phyloP scores from a whole-genome alignment of 1,140 invertebrate genomes.

The Lucilia cuprina region DNA sequence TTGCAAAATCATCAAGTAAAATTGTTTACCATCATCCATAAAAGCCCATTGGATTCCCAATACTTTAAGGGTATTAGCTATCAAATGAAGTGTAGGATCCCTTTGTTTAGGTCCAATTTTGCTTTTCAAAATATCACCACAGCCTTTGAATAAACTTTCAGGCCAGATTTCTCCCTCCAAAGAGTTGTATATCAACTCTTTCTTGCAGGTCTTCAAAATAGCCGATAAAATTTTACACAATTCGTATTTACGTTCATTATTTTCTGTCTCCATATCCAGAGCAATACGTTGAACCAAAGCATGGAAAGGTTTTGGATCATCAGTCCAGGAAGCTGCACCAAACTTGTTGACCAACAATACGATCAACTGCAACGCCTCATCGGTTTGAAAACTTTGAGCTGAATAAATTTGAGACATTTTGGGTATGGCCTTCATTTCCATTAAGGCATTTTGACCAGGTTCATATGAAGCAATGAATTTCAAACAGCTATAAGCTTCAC shows the following conservation, averaged over 20 bases:
- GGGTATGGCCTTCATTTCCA: conserved; percentile 77
- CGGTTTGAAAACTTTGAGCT: conserved; percentile 84
- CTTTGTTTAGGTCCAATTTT: conserved; percentile 87
- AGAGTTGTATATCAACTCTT: conserved; percentile 68
- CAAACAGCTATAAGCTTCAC: conserved; percentile 85
- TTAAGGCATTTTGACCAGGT: conserved; percentile 76
- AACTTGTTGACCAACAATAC: conserved; percentile 74
- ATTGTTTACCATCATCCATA: conserved; percentile 78
- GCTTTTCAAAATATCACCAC: conserved; percentile 82
- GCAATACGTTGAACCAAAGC: conserved; percentile 83
- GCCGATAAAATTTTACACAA: conserved; percentile 78
- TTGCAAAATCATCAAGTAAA: conserved; percentile 85
- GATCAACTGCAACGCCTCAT: conserved; percentile 82
- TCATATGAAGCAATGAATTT: conserved; percentile 77
- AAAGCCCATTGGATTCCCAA: conserved; percentile 86
- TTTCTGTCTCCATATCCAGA: conserved; percentile 85
- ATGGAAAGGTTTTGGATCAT: conserved; percentile 77
- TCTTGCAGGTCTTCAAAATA: conserved; percentile 76
- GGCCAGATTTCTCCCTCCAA: conserved; percentile 79
- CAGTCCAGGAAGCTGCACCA: conserved; percentile 76
- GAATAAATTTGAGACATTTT: conserved; percentile 86
- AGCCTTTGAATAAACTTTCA: conserved; percentile 76
- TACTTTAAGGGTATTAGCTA: conserved; percentile 79
- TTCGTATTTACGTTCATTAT: conserved; percentile 87
- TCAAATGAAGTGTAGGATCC: conserved; percentile 84